phyloP scores from a whole-genome alignment of 2,888 invertebrate species.

The Xestia rhomboidea region DNA sequence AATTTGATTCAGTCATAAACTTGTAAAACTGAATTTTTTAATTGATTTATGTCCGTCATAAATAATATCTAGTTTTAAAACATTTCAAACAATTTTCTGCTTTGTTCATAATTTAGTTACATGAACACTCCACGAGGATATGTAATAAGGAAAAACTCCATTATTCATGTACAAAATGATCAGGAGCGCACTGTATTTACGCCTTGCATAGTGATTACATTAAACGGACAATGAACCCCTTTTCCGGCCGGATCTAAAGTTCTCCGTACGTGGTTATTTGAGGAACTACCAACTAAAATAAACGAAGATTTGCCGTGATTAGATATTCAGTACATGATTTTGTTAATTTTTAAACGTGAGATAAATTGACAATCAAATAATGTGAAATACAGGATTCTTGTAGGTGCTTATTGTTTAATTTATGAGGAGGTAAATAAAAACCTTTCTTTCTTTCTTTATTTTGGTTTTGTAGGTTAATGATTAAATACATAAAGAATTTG shows the following conservation, averaged over 20 bases:
- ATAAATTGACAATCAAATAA: neutral
- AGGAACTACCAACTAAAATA: constrained; percentile 38
- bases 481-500: neutral
- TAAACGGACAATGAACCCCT: constrained; percentile 80
- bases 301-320: neutral
- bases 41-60: neutral
- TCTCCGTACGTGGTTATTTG: constrained; percentile 52
- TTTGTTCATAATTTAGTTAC: neutral
- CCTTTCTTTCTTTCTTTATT: neutral
- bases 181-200: constrained; percentile 58
- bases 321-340: constrained; percentile 14
- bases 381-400: neutral
- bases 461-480: neutral
- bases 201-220: constrained; percentile 80
- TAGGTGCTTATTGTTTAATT: neutral
- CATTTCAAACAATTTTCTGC: neutral
- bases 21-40: neutral
- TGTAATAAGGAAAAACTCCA: constrained; percentile 47
- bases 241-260: constrained; percentile 72
- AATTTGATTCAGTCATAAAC: neutral
- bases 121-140: neutral
- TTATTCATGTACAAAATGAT: constrained; percentile 65
- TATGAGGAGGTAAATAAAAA: neutral
- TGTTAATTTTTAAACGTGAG: neutral
- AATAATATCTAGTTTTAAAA: neutral